phyloP scores from a whole-genome alignment of 2,888 invertebrate species.

The Strigamia transsilvanica region DNA sequence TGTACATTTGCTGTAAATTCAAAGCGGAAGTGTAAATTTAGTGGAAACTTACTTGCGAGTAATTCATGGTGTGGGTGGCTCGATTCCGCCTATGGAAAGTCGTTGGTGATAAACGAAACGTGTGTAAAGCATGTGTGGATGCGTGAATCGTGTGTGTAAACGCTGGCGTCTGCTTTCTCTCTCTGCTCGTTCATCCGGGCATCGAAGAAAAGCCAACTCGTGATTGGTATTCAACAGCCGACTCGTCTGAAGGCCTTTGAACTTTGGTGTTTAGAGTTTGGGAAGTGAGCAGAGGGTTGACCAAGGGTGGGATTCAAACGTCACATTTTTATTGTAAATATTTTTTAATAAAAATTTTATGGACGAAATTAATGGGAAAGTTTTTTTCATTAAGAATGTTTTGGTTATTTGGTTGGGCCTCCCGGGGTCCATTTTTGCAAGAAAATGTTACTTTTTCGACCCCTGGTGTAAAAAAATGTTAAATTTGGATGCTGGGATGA shows the following conservation, averaged over 20 bases:
- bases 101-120: not conserved
- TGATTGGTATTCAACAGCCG: not conserved
- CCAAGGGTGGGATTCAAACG: not conserved
- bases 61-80: not conserved
- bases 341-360: not conserved
- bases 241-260: not conserved
- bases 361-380: too few relatives aligned
- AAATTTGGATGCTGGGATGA: not conserved
- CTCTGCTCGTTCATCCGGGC: not conserved
- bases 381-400: too few relatives aligned
- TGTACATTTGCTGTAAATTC: too few relatives aligned
- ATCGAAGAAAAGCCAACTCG: not conserved
- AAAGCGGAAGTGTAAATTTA: not conserved
- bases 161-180: not conserved
- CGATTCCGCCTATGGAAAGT: not conserved
- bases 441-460: not conserved
- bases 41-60: not conserved
- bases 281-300: not conserved
- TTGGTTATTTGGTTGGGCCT: not conserved
- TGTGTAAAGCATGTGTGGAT: not conserved
- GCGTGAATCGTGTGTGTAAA: constrained; percentile 2
- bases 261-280: not conserved
- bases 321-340: not conserved
- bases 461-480: not conserved
- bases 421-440: not conserved